Conservation (phyloP, 2,888 invertebrate species). For the Opisthograptis luteolata region DNA sequence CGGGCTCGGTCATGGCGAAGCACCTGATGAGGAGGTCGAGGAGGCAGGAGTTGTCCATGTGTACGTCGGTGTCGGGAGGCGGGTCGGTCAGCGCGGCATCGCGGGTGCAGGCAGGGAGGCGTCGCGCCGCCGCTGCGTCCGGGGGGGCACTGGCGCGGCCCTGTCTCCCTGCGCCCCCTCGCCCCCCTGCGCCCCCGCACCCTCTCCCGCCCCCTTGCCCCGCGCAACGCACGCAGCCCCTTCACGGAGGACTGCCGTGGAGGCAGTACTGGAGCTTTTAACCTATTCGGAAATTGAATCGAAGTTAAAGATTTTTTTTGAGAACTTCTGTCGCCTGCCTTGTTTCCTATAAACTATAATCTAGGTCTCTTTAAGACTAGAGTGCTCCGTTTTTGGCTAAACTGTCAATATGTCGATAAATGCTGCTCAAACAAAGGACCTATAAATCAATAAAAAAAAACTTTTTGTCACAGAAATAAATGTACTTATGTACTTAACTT, state of each 20-base stretch:
- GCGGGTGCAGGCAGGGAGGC: conserved; percentile 77
- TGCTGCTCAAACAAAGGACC: no score
- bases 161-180: conserved; percentile 50
- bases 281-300: background rate
- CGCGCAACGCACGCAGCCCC: conserved; percentile 47
- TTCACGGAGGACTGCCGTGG: background rate
- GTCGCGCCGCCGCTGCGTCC: conserved; percentile 81
- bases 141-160: conserved; percentile 76
- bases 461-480: no score
- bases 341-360: no score
- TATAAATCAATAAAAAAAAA: no score
- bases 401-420: no score
- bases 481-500: no score
- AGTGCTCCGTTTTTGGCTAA: no score
- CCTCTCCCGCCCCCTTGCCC: conserved; percentile 44
- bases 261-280: conserved; percentile 6
- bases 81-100: conserved; percentile 76
- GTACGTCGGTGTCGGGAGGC: conserved; percentile 79
- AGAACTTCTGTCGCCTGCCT: no score
- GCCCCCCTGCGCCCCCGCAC: conserved; percentile 39
- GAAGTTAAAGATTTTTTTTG: no score
- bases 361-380: no score
- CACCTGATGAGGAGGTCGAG: conserved; percentile 85
- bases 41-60: conserved; percentile 85
- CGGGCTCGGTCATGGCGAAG: conserved; percentile 86